phyloP scores from a whole-genome alignment of 2,888 invertebrate species.

The Ischnus inquisitorius region DNA sequence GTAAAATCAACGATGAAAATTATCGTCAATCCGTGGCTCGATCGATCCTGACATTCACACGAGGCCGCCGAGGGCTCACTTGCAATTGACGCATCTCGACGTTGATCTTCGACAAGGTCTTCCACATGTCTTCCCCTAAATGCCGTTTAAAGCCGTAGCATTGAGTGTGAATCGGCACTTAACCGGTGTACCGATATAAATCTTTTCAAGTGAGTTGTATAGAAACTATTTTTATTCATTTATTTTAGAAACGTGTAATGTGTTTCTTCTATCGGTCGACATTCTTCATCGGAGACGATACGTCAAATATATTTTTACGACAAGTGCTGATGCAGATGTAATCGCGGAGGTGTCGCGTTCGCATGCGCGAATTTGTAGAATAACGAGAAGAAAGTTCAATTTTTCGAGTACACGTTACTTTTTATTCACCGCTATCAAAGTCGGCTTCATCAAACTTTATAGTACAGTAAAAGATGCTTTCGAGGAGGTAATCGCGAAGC shows the following conservation, averaged over 20 bases:
- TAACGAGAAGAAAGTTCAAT: background rate
- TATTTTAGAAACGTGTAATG: background rate
- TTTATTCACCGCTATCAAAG: background rate
- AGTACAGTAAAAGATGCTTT: background rate
- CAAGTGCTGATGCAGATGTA: background rate
- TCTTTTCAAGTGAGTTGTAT: background rate
- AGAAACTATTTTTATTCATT: background rate
- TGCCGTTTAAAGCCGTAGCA: background rate
- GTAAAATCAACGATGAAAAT: constrained; percentile 50
- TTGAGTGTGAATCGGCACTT: background rate
- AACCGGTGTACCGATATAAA: constrained; percentile 7
- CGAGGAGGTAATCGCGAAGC: constrained; percentile 7
- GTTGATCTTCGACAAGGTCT: constrained; percentile 34
- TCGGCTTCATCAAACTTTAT: background rate
- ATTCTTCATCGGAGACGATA: background rate
- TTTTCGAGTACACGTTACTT: background rate
- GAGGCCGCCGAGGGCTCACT: constrained; percentile 21
- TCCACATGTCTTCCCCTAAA: constrained; percentile 21
- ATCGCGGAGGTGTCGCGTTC: background rate
- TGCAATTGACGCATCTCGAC: constrained; percentile 36
- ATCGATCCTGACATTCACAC: constrained; percentile 55
- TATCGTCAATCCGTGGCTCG: constrained; percentile 45
- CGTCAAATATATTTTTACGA: background rate
- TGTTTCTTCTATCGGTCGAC: background rate
- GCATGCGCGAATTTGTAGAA: background rate